phyloP scores from a whole-genome alignment of 2,113 vertebrate genomes.

The Psittacus erithacus region DNA sequence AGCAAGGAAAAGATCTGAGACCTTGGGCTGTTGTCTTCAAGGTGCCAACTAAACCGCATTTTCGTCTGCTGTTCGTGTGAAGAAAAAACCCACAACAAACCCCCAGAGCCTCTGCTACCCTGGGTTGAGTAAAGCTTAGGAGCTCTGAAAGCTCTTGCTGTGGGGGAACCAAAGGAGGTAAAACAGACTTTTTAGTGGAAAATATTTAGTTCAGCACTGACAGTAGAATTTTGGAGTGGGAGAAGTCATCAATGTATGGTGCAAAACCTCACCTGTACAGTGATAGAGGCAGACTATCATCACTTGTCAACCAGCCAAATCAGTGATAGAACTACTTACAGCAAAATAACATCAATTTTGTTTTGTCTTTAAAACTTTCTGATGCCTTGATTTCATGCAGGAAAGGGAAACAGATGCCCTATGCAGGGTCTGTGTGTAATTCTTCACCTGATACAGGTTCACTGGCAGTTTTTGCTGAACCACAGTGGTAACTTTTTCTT shows the following conservation, averaged over 20 bases:
- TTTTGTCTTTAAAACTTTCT: background rate
- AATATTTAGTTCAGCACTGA: background rate
- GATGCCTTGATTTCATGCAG: background rate
- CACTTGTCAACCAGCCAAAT: background rate
- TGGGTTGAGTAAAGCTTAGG: background rate
- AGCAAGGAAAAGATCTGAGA: background rate
- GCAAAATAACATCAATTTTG: accelerated
- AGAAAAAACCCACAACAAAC: background rate
- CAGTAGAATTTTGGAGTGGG: background rate
- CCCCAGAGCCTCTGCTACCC: background rate
- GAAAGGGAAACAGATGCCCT: background rate
- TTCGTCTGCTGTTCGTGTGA: background rate
- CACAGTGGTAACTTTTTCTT: background rate
- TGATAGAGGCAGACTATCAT: too few relatives aligned
- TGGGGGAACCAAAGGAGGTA: background rate
- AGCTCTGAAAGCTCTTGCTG: background rate
- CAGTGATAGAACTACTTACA: background rate
- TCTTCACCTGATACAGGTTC: background rate
- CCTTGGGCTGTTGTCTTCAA: background rate
- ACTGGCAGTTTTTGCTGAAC: background rate
- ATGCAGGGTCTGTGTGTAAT: background rate
- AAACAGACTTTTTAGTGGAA: background rate
- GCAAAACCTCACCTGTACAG: background rate
- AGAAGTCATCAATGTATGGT: background rate
- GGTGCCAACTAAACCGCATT: background rate